Conservation (phyloP, 2,888 invertebrate species). For the Agrotis clavis region DNA sequence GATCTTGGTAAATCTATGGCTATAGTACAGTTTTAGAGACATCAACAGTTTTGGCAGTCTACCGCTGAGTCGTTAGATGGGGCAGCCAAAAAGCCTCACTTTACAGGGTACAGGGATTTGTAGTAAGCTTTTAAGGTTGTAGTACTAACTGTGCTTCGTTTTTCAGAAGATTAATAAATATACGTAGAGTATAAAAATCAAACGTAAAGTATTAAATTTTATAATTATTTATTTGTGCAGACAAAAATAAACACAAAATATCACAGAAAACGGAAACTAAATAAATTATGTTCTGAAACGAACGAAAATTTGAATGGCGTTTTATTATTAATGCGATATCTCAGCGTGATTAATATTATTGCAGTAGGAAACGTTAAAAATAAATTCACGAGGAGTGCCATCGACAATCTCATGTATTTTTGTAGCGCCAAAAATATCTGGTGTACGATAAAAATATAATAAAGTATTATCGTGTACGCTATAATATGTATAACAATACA, state of each 20-base stretch:
- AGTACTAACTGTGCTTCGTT: no score
- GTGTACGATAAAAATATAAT: slow-evolving; percentile 33
- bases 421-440: slow-evolving; percentile 43
- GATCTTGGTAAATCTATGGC: background rate
- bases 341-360: slow-evolving; percentile 45
- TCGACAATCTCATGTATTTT: slow-evolving; percentile 43
- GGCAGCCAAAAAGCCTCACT: background rate
- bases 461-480: slow-evolving; percentile 35
- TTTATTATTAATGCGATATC: slow-evolving; percentile 40
- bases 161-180: no score
- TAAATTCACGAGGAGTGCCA: slow-evolving; percentile 27
- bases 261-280: slow-evolving; percentile 15
- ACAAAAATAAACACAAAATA: slow-evolving; percentile 12
- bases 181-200: background rate
- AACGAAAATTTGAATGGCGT: slow-evolving; percentile 18
- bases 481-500: background rate
- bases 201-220: background rate
- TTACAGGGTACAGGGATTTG: background rate
- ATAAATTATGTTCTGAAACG: background rate
- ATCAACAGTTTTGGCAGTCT: slow-evolving; percentile 3
- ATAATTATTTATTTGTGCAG: background rate
- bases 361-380: slow-evolving; percentile 27
- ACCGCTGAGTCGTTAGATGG: background rate
- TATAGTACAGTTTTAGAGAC: background rate
- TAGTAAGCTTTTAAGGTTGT: background rate